Evolutionary conservation across 2,113 vertebrate species (phyloP).

Genomic region (Anarhynchus alexandrinus): DNA sequence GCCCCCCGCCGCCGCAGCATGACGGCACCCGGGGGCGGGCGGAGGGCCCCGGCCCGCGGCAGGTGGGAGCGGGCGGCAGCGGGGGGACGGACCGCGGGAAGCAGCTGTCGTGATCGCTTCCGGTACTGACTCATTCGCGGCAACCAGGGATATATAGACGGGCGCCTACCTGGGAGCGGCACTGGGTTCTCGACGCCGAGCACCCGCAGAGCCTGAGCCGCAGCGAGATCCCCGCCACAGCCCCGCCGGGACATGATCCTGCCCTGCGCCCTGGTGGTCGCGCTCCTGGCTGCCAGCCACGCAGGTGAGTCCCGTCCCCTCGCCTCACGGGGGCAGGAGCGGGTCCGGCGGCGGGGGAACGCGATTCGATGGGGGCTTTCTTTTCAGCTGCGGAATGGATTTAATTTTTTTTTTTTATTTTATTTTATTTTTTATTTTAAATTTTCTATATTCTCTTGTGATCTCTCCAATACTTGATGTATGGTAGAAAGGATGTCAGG

Average conservation of each 20-base stretch:
- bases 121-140: neutral
- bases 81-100: too few species aligned
- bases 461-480: neutral
- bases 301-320: constrained; percentile 54
- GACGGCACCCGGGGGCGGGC: neutral
- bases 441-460: neutral
- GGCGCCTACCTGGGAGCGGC: neutral
- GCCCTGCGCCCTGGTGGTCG: constrained; percentile 10
- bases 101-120: neutral
- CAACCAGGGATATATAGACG: neutral
- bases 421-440: neutral
- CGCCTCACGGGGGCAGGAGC: neutral
- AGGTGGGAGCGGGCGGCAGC: neutral
- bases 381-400: neutral
- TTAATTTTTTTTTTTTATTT: too few species aligned
- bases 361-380: neutral
- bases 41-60: neutral
- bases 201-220: too few species aligned
- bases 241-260: constrained; percentile 20
- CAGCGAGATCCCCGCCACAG: neutral
- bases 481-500: neutral
- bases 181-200: neutral
- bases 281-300: neutral
- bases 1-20: neutral
- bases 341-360: neutral